Base-by-base conservation (phyloP, 2,113 vertebrate genomes). In the Microtus pennsylvanicus region DNA sequence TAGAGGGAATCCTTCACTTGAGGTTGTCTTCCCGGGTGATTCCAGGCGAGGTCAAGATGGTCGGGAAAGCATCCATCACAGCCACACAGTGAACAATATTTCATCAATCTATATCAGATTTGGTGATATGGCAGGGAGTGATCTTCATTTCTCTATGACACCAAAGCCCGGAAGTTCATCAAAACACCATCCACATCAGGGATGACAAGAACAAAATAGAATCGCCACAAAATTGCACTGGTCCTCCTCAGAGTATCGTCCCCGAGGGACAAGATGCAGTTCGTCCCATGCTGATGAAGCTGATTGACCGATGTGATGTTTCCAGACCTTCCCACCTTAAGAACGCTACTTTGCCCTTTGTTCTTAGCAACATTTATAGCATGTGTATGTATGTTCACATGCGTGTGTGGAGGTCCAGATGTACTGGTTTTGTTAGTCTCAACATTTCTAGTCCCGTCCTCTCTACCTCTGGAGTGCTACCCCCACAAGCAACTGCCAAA, bases 41-140 rank as follows among this genome's bases (percentile, higher is more conserved):
- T 80, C 78, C 55, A 81, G 50, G 33, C 50, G 58, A 58, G 12
- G 78, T 7, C 58, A 63, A 42, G 30, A 26, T 38, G 35, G 22
- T 22, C 1, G 3, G 14, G 3, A 61, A 82, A 16, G 26, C 35
- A 63, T 42, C 55, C n/a, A 42, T 24, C 81, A 38, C 22, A 83
- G 58, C 5, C 5, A 14, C 22, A 5, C n/a, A 3, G 8, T 11
- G 65, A 91, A 28, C 19, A 65, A 69, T 74, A 8, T 82, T 89
- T 97, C 86, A n/a, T n/a, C n/a, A 87, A 63, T 38, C 30, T 76
- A n/a, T 50, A 35, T 89, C 13, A 87, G 78, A 72, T 45, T 77
- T 38, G 83, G 58, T 4, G 21, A 70, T 55, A 47, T 4, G 10
- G 8, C 85, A 74, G 22, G 80, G 58, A 61, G 26, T 82, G n/a